Conservation (phyloP, 2,113 vertebrate species). For the Albula glossodonta region DNA sequence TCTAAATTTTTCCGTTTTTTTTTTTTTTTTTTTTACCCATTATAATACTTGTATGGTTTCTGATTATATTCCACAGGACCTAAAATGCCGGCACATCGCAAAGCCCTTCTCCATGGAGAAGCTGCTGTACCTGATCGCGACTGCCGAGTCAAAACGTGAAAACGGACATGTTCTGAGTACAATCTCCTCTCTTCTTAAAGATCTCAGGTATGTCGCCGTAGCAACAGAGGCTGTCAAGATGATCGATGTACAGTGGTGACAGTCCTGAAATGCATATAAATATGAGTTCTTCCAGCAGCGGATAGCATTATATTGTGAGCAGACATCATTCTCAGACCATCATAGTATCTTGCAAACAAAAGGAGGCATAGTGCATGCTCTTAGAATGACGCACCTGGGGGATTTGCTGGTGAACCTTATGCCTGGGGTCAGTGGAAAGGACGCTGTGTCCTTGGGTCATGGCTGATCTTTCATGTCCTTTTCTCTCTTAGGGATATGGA, state of each 20-base stretch:
- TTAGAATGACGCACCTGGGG: no score
- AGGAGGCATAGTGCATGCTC: no score
- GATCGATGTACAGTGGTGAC: no score
- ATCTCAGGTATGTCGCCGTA: conserved; percentile 83
- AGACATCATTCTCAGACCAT: no score
- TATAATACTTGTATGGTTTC: conserved; percentile 21
- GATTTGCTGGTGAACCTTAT: no score
- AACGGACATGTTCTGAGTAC: conserved; percentile 91
- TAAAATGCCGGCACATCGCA: conserved; percentile 92
- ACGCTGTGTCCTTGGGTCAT: no score
- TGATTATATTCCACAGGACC: conserved; percentile 74
- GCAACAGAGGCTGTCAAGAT: neutral
- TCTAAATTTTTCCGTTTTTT: neutral
- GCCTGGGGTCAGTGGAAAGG: no score
- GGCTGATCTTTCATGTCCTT: neutral
- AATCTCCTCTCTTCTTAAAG: conserved; percentile 92
- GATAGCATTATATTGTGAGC: no score
- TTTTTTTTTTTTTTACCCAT: conserved; percentile 2
- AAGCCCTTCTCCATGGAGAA: conserved; percentile 99
- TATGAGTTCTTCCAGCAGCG: no score
- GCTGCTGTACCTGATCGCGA: conserved; percentile 97
- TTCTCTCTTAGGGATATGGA: conserved; percentile 85
- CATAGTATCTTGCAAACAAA: no score
- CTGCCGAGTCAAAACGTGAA: conserved; percentile 94
- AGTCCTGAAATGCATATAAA: no score